Evolutionary conservation across 1,140 invertebrate genomes (phyloP), one percentile per base, ranked within the genome.

Genomic region (Formica selysi): DNA sequence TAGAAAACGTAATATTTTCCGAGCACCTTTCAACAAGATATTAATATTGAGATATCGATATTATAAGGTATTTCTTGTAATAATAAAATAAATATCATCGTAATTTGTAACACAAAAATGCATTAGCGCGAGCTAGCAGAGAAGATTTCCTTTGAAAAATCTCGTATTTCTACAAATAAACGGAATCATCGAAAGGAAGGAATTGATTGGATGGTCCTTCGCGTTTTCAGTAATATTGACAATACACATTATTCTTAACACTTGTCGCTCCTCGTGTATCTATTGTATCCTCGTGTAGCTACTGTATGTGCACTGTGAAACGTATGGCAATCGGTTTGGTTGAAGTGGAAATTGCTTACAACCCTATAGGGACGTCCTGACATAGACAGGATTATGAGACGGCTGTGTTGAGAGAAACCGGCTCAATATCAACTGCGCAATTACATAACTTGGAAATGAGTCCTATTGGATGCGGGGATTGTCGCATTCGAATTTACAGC

Each of bases 381-480:
- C 22, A 22, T 38, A 54, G 61, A 67, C 76, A 76, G 71, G 65
- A 89, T 86, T 86, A 81, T 73, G 19, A n/a, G 59, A 61, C 78
- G 38, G 22, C 44, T 22, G 62, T 41, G 29, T 32, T 67, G 76
- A 51, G 48, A 51, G 48, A 48, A 68, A 22, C 86, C 62, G 65
- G 67, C 71, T 57, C 70, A 76, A 88, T 90, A 86, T 89, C 76
- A 62, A 83, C 54, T 68, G 70, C 59, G 68, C 87, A 90, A 91
- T 91, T 89, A 88, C 87, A 83, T 88, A 91, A 91, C 89, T 91
- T 91, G 80, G 67, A 85, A 90, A 91, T 85, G 87, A 90, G 85
- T 67, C 61, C 65, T 68, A 85, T 79, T 65, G 26, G 62, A 79
- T 76, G 71, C 59, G 85, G 76, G 44, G 4, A 68, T 22, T 26